These are phyloP conservation scores for Agrotis segetum DNA, from an alignment of 2,888 invertebrate genomes.

Conservation along the genomic window DNA sequence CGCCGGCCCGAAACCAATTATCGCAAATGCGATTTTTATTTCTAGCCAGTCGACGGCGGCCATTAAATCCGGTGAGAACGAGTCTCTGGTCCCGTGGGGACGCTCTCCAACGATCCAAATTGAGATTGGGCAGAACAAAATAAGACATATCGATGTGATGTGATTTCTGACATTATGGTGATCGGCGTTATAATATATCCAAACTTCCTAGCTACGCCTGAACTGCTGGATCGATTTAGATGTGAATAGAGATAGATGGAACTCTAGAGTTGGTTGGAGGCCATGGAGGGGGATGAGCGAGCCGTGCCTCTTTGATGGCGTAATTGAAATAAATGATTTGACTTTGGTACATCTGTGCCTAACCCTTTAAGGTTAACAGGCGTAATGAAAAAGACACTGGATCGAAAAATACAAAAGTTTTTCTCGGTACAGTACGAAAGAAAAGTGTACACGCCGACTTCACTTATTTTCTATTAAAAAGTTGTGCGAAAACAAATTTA, in stretches of 20 bases:
- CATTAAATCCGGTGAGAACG: slow-evolving; percentile 73
- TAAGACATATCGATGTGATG: slow-evolving; percentile 60
- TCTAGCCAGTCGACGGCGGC: slow-evolving; percentile 69
- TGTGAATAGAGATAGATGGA: no score
- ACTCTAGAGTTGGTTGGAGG: no score
- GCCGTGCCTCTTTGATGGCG: no score
- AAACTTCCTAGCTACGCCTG: no score
- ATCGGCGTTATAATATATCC: neutral
- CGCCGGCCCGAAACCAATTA: slow-evolving; percentile 80
- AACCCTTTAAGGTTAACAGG: no score
- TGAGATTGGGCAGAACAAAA: slow-evolving; percentile 59
- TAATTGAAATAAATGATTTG: no score
- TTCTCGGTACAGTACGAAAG: neutral
- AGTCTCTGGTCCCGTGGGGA: slow-evolving; percentile 65
- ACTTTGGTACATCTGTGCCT: no score
- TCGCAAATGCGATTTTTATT: slow-evolving; percentile 85
- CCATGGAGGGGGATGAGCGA: no score
- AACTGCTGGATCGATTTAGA: no score
- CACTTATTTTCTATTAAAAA: slow-evolving; percentile 55
- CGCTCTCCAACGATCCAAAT: slow-evolving; percentile 46
- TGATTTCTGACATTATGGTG: slow-evolving; percentile 32
- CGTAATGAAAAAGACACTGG: neutral
- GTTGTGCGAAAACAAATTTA: slow-evolving; percentile 48
- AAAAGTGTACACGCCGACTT: slow-evolving; percentile 21
- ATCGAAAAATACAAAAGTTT: neutral